Percentiles rank a stretch among this genome's conserved stretches.
phyloP scores from a whole-genome alignment of 1,140 invertebrate genomes.

The Nixonia krombeini region DNA sequence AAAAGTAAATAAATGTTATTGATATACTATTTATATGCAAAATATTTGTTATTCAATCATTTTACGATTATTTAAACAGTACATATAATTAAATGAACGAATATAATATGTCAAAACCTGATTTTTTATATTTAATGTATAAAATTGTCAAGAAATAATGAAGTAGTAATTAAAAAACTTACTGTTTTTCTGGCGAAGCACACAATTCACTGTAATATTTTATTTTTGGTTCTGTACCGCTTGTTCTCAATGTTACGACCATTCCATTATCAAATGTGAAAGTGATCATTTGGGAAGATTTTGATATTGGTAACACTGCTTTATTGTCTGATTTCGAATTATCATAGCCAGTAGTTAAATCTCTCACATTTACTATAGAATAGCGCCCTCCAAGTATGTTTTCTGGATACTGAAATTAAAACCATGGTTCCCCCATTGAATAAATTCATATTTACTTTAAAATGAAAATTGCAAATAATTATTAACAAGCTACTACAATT shows the following conservation, averaged over 20 bases:
- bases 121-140: too few species aligned
- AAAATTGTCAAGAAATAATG: too few species aligned
- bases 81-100: too few species aligned
- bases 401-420: constrained; percentile 81
- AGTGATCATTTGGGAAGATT: constrained; percentile 95
- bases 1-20: too few species aligned
- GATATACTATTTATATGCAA: too few species aligned
- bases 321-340: constrained; percentile 80
- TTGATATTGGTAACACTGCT: constrained; percentile 84
- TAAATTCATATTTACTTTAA: neutral
- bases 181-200: constrained; percentile 77
- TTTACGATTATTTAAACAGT: too few species aligned
- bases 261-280: constrained; percentile 92
- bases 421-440: too few species aligned
- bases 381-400: constrained; percentile 80
- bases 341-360: constrained; percentile 93
- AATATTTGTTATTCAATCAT: too few species aligned
- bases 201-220: constrained; percentile 97
- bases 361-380: constrained; percentile 82
- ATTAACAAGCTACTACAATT: too few species aligned
- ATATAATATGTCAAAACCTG: too few species aligned
- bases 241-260: constrained; percentile 91
- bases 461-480: too few species aligned
- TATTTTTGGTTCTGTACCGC: constrained; percentile 98
- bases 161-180: too few species aligned